Conservation (phyloP, 2,113 vertebrate genomes). For the Mionectes macconnelli region DNA sequence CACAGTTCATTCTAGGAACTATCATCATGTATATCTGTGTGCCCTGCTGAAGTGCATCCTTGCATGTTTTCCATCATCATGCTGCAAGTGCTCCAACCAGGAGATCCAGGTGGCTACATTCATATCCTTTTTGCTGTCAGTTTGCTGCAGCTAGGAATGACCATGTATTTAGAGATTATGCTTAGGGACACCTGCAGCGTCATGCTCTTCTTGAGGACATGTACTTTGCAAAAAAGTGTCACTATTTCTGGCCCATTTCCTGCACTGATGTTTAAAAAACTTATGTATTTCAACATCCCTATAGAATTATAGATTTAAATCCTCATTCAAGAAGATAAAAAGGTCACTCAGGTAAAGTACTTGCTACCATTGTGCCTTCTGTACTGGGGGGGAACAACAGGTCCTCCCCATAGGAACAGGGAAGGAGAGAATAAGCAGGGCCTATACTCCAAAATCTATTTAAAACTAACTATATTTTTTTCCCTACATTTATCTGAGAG, state of each 20-base stretch:
- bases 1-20: background rate
- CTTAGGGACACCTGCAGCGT: background rate
- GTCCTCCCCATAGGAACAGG: background rate
- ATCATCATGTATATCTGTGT: background rate
- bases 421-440: background rate
- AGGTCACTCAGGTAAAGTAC: background rate
- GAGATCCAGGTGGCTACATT: background rate
- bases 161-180: background rate
- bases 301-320: background rate
- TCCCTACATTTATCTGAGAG: background rate
- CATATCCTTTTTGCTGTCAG: background rate
- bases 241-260: background rate
- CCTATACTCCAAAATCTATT: background rate
- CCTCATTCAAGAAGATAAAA: background rate
- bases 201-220: background rate
- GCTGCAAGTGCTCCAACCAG: background rate
- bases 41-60: background rate
- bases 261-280: background rate
- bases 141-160: background rate
- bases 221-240: background rate
- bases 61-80: background rate
- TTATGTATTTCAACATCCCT: background rate
- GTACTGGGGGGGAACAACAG: accelerated
- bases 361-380: background rate
- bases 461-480: background rate